These are phyloP conservation scores for Pseudochromis fuscus DNA, from an alignment of 2,797 vertebrate genomes.

Conservation along the genomic window DNA sequence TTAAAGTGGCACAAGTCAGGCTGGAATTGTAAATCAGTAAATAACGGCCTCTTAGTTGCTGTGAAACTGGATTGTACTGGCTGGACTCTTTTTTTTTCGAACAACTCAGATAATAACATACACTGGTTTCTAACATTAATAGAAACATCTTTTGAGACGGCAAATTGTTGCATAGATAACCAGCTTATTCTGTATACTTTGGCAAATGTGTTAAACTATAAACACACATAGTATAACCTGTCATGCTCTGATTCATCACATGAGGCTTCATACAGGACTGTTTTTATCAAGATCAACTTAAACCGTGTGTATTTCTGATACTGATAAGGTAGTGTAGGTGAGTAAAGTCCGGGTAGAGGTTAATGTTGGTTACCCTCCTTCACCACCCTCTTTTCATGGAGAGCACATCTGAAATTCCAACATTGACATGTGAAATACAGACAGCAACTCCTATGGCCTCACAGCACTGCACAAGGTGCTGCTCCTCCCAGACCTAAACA, in stretches of 20 bases:
- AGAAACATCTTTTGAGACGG: too few species aligned
- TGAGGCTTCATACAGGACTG: too few species aligned
- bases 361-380: constrained; percentile 46
- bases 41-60: too few species aligned
- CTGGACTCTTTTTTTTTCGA: too few species aligned
- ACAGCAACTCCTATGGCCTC: constrained; percentile 70
- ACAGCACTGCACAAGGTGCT: constrained; percentile 35
- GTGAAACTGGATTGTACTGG: too few species aligned
- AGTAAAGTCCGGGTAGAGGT: constrained; percentile 30
- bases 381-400: constrained; percentile 56
- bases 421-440: constrained; percentile 76
- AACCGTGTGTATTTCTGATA: neutral
- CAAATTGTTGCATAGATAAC: neutral
- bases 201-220: neutral
- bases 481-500: constrained; percentile 44
- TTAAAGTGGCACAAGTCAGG: neutral
- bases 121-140: too few species aligned
- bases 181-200: neutral
- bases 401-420: constrained; percentile 75
- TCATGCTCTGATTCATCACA: neutral
- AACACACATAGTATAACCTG: neutral
- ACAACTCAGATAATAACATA: too few species aligned
- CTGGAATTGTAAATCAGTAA: constrained; percentile 3
- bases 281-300: too few species aligned
- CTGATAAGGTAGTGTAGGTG: constrained; percentile 14